phyloP scores from a whole-genome alignment of 2,797 vertebrate species.

The Pseudochirops corinnae region DNA sequence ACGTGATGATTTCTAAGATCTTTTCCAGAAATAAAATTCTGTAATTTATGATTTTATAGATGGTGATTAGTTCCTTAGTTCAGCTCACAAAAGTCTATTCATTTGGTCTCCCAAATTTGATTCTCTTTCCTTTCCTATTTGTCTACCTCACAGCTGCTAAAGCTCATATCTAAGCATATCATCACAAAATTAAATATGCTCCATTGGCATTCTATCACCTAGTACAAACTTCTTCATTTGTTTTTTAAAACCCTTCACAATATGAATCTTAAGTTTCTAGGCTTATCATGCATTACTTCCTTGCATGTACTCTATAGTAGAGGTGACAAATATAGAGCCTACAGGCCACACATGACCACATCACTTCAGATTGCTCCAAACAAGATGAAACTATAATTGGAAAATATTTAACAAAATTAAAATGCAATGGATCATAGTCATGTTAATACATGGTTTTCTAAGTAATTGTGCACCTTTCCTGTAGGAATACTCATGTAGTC shows the following conservation, averaged over 20 bases:
- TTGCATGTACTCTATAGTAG: not conserved
- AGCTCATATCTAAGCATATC: not conserved
- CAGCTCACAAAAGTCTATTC: not conserved
- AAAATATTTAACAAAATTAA: not conserved
- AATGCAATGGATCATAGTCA: not conserved
- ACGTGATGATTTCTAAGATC: not conserved
- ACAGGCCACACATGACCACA: not conserved
- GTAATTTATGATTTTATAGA: not conserved
- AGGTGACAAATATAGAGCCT: not conserved
- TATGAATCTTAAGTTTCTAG: not conserved
- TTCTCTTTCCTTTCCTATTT: not conserved
- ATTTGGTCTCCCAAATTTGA: not conserved
- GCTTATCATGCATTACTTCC: not conserved
- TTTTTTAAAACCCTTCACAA: not conserved
- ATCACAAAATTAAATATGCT: not conserved
- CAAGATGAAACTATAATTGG: not conserved
- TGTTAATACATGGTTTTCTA: not conserved
- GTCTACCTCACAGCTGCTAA: not conserved
- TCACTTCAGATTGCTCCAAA: not conserved
- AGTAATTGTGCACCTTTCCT: not conserved
- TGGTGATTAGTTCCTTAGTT: not conserved
- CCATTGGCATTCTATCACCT: not conserved
- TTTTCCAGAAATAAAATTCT: not conserved
- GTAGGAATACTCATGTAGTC: not conserved
- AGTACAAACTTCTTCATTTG: not conserved